phyloP scores from a whole-genome alignment of 1,140 invertebrate species.

The Camponotus vicinus region DNA sequence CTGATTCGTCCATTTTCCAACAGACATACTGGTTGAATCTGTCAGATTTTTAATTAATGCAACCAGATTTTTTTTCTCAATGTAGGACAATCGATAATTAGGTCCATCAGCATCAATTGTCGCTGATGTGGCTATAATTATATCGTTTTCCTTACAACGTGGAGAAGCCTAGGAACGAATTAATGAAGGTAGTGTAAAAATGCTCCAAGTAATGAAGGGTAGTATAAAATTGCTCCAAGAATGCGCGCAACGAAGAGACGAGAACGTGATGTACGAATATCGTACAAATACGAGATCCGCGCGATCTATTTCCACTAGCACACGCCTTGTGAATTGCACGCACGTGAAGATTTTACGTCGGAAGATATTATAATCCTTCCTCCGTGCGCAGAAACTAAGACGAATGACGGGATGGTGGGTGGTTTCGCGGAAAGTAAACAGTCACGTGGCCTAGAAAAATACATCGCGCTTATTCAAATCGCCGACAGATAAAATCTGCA shows the following conservation, averaged over 20 bases:
- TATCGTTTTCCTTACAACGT: too few species aligned
- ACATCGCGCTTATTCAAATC: conserved; percentile 36
- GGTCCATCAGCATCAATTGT: too few species aligned
- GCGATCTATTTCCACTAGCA: background rate
- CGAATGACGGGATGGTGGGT: conserved; percentile 5
- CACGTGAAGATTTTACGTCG: conserved; percentile 17
- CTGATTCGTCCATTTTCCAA: too few species aligned
- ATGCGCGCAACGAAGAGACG: background rate
- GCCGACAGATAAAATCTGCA: conserved; percentile 47
- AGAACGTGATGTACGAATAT: background rate
- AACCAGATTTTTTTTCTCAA: too few species aligned
- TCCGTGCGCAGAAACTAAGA: conserved; percentile 26
- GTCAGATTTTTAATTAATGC: too few species aligned
- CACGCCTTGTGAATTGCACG: conserved; percentile 11
- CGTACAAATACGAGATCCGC: background rate
- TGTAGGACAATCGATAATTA: too few species aligned
- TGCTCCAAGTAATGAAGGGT: background rate
- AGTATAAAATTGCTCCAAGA: background rate
- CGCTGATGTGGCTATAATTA: too few species aligned
- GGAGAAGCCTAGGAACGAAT: too few species aligned
- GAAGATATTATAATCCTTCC: conserved; percentile 51
- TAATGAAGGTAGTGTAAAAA: background rate
- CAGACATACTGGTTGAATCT: too few species aligned
- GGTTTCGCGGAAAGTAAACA: conserved; percentile 29
- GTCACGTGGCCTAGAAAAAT: conserved; percentile 5